phyloP scores from a whole-genome alignment of 2,888 invertebrate species.

The Tupiocoris notatus region DNA sequence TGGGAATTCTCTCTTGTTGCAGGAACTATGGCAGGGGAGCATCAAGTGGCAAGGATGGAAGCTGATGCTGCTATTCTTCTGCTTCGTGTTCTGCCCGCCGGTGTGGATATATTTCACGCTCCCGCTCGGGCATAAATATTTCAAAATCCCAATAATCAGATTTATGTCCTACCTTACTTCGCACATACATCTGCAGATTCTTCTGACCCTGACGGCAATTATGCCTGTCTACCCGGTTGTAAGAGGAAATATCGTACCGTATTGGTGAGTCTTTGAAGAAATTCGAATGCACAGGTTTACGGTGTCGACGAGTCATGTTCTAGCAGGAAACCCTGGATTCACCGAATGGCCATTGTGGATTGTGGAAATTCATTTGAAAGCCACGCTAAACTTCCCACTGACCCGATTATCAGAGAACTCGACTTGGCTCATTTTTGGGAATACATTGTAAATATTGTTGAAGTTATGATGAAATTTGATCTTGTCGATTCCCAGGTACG shows the following conservation, averaged over 20 bases:
- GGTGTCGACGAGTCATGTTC: too few relatives aligned
- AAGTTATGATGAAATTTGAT: too few relatives aligned
- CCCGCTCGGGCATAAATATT: constrained; percentile 91
- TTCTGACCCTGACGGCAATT: constrained; percentile 85
- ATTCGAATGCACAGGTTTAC: too few relatives aligned
- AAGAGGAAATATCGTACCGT: constrained; percentile 70
- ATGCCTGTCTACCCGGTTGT: constrained; percentile 83
- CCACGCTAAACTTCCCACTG: too few relatives aligned
- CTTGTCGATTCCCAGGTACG: constrained; percentile 62
- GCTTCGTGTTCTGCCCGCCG: constrained; percentile 90
- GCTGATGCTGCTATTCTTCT: constrained; percentile 87
- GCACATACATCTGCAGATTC: constrained; percentile 94
- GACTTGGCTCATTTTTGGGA: too few relatives aligned
- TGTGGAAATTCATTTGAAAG: too few relatives aligned
- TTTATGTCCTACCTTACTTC: constrained; percentile 99
- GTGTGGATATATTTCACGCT: constrained; percentile 95
- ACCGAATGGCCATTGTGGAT: too few relatives aligned
- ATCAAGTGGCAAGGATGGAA: constrained; percentile 95
- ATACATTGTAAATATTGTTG: too few relatives aligned
- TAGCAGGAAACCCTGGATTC: too few relatives aligned
- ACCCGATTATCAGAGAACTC: too few relatives aligned
- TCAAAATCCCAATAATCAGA: constrained; percentile 98
- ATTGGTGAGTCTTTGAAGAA: constrained; percentile 68
- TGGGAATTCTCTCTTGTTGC: constrained; percentile 51
- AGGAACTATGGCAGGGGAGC: constrained; percentile 97